A percentile compares a stretch with the other conserved stretches of the same genome.
These are phyloP conservation scores for Hyla sarda DNA, from an alignment of 2,113 vertebrate species.

Conservation along the genomic window DNA sequence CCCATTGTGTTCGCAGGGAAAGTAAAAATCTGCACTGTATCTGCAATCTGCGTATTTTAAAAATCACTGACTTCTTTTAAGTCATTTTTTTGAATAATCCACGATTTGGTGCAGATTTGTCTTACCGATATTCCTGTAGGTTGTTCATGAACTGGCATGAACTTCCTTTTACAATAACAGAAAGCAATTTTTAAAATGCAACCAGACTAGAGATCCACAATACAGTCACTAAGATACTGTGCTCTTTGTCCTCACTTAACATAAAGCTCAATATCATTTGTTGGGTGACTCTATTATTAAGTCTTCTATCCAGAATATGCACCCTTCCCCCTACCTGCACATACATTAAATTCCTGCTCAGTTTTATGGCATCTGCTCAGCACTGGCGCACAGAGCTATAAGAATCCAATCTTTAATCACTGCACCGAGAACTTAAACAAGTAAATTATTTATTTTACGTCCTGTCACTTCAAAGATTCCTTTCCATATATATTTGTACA, in stretches of 20 bases:
- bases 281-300: background rate
- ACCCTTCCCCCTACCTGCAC: background rate
- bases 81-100: no score
- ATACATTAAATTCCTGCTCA: slow-evolving; percentile 17
- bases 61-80: no score
- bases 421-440: background rate
- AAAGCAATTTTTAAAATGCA: background rate
- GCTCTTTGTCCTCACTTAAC: background rate
- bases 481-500: background rate
- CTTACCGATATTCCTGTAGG: no score
- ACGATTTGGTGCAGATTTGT: no score
- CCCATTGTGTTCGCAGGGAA: no score
- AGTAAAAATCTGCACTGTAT: no score
- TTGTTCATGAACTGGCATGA: no score
- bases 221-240: background rate
- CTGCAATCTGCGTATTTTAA: no score
- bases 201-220: background rate
- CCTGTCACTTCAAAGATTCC: background rate
- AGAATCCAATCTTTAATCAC: slow-evolving; percentile 4
- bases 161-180: background rate
- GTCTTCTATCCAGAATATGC: background rate
- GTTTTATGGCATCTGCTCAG: background rate
- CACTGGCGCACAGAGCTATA: background rate
- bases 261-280: slow-evolving; percentile 13
- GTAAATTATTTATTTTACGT: slow-evolving; percentile 25